Percentiles rank a stretch among this genome's conserved stretches.
Conservation (phyloP, 2,797 vertebrate genomes). For the Microctenopoma stevenorrisi region DNA sequence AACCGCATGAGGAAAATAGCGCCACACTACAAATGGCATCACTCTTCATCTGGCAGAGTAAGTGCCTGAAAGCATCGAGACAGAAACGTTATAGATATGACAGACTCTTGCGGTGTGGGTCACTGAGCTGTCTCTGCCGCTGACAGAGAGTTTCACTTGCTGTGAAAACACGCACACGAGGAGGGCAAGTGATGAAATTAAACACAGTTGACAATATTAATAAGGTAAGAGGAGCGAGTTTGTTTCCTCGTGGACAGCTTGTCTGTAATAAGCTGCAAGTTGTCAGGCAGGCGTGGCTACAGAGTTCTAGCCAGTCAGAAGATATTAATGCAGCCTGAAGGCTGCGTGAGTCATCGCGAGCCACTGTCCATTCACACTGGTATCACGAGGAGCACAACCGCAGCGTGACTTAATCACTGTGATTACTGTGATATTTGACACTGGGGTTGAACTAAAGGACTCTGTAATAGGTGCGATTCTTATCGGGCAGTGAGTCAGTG, state of each 20-base stretch:
- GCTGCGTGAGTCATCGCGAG: slow-evolving; percentile 59
- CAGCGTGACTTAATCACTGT: slow-evolving; percentile 57
- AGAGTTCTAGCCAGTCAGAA: slow-evolving; percentile 47
- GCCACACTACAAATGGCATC: slow-evolving; percentile 55
- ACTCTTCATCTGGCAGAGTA: slow-evolving; percentile 61
- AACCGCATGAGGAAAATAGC: slow-evolving; percentile 53
- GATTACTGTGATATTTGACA: slow-evolving; percentile 67
- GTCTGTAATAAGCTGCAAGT: slow-evolving; percentile 63
- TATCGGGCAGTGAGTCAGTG: slow-evolving; percentile 46
- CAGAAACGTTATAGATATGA: slow-evolving; percentile 77
- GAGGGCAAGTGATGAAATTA: slow-evolving; percentile 69
- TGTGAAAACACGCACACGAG: slow-evolving; percentile 37
- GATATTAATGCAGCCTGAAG: slow-evolving; percentile 69
- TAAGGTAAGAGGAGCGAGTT: slow-evolving; percentile 69
- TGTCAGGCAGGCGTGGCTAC: slow-evolving; percentile 60
- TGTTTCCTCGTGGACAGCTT: slow-evolving; percentile 71
- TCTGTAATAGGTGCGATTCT: slow-evolving; percentile 53
- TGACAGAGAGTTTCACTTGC: slow-evolving; percentile 58
- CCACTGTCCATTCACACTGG: slow-evolving; percentile 57
- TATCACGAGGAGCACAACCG: slow-evolving; percentile 51
- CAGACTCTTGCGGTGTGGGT: slow-evolving; percentile 67
- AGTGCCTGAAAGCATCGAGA: slow-evolving; percentile 66
- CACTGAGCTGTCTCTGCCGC: slow-evolving; percentile 65
- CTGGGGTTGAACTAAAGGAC: slow-evolving; percentile 48
- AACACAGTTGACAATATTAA: slow-evolving; percentile 79